Conservation (phyloP, 2,888 invertebrate genomes). For the Melieria crassipennis region DNA sequence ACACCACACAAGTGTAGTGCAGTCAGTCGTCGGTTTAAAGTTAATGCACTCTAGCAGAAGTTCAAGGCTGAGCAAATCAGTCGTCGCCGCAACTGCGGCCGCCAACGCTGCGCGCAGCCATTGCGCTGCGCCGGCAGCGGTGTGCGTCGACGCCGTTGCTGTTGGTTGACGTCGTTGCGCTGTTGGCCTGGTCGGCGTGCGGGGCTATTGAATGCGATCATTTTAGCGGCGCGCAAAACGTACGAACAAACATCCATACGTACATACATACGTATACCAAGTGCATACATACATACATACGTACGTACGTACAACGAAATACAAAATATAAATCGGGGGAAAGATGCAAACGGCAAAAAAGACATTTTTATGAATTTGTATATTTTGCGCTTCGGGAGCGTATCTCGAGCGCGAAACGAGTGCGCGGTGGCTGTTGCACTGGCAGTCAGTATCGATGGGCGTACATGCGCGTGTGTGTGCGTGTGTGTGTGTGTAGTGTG, state of each 20-base stretch:
- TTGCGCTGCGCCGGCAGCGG: background rate
- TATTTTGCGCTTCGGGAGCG: background rate
- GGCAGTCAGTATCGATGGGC: background rate
- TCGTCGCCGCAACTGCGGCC: slow-evolving; percentile 43
- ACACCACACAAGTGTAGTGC: slow-evolving; percentile 33
- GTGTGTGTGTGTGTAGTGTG: slow-evolving; percentile 29
- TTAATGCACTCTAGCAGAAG: slow-evolving; percentile 65
- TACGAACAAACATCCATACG: slow-evolving; percentile 6
- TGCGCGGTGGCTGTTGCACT: background rate
- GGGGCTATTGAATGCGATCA: slow-evolving; percentile 46
- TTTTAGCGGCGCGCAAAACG: slow-evolving; percentile 39
- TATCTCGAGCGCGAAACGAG: background rate
- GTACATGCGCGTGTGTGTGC: background rate
- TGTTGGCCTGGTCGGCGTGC: slow-evolving; percentile 14
- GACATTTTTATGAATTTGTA: slow-evolving; percentile 10
- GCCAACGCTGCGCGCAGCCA: slow-evolving; percentile 15
- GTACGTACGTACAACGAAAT: background rate
- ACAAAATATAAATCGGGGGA: too few species aligned
- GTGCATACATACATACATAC: slow-evolving; percentile 3
- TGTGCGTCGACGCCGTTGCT: slow-evolving; percentile 24
- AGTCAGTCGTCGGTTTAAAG: slow-evolving; percentile 47
- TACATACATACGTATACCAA: background rate
- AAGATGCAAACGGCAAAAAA: slow-evolving; percentile 3
- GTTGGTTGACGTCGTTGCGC: background rate
- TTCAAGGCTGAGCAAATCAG: slow-evolving; percentile 65